Evolutionary conservation across 1,140 invertebrate genomes (phyloP).

Genomic region (Sogatella furcifera): DNA sequence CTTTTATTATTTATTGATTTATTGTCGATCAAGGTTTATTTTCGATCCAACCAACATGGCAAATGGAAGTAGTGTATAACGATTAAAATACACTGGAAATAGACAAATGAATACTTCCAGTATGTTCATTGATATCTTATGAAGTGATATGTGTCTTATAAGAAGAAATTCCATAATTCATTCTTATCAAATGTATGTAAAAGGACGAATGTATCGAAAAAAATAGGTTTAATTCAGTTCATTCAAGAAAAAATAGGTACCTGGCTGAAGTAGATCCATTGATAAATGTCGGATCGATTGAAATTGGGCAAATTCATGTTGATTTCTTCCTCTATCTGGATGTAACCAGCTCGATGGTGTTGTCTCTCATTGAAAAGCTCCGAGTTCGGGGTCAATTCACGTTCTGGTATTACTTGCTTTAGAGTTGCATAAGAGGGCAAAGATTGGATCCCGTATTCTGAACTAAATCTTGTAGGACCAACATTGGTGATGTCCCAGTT

Average conservation of each 20-base stretch:
- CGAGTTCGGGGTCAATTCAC: conserved; percentile 51
- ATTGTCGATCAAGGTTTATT: too few relatives aligned
- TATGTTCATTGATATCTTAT: too few relatives aligned
- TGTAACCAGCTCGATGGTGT: conserved; percentile 63
- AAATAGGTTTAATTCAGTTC: too few relatives aligned
- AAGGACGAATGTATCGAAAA: too few relatives aligned
- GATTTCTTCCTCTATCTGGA: conserved; percentile 35
- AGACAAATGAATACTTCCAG: too few relatives aligned
- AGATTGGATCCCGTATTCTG: conserved; percentile 93
- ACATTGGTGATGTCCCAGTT: conserved; percentile 69
- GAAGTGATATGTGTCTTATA: too few relatives aligned
- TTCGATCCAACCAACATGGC: too few relatives aligned
- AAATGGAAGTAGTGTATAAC: too few relatives aligned
- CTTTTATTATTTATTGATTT: too few relatives aligned
- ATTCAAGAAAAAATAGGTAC: conserved; percentile 35
- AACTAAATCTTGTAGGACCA: conserved; percentile 74
- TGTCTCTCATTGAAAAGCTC: conserved; percentile 62
- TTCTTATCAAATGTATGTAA: too few relatives aligned
- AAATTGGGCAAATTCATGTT: conserved; percentile 12
- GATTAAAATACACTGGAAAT: too few relatives aligned
- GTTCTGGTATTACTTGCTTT: conserved; percentile 36
- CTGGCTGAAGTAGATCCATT: conserved; percentile 64
- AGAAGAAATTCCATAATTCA: too few relatives aligned
- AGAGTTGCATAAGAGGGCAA: conserved; percentile 59
- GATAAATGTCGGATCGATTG: conserved; percentile 31